Percentiles rank a stretch among this genome's conserved stretches.
These are phyloP conservation scores for Pachypanchax playfairii DNA, from an alignment of 2,113 vertebrate species.

Conservation along the genomic window DNA sequence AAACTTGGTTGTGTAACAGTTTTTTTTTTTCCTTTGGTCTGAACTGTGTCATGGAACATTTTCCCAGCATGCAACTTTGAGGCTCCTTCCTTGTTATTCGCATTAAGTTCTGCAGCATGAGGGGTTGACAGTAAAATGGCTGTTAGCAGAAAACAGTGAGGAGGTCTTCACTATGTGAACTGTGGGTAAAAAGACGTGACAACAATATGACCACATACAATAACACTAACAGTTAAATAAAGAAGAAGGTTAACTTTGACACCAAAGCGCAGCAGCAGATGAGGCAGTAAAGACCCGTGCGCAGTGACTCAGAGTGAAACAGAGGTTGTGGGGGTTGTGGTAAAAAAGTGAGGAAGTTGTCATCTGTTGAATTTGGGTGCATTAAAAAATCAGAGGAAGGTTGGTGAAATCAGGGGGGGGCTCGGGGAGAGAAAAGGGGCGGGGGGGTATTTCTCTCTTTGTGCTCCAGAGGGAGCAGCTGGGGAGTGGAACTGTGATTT, in stretches of 20 bases:
- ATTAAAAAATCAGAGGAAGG: conserved; percentile 28
- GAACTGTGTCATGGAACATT: conserved; percentile 47
- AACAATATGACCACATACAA: conserved; percentile 49
- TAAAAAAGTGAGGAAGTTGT: conserved; percentile 55
- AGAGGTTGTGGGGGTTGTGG: conserved; percentile 50
- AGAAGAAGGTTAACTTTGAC: conserved; percentile 66
- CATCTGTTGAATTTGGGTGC: conserved; percentile 33
- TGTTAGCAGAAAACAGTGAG: conserved; percentile 34
- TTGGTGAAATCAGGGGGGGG: conserved; percentile 43
- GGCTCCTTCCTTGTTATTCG: conserved; percentile 14
- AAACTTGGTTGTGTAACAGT: conserved; percentile 37
- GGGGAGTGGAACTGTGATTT: conserved; percentile 74
- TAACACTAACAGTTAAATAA: conserved; percentile 63
- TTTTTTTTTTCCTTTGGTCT: conserved; percentile 5
- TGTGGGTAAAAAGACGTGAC: conserved; percentile 65
- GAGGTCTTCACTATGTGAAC: conserved; percentile 48
- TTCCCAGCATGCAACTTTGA: conserved; percentile 22
- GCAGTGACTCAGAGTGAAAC: conserved; percentile 40
- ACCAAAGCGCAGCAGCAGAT: conserved; percentile 55
- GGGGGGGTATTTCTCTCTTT: conserved; percentile 59
- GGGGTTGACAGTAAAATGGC: conserved; percentile 25
- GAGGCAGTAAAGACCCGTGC: conserved; percentile 67
- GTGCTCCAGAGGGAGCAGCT: conserved; percentile 54
- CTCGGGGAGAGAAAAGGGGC: conserved; percentile 34
- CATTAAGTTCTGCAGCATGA: conserved; percentile 25